phyloP scores from a whole-genome alignment of 2,113 vertebrate species.

The Sebastes schlegelii region DNA sequence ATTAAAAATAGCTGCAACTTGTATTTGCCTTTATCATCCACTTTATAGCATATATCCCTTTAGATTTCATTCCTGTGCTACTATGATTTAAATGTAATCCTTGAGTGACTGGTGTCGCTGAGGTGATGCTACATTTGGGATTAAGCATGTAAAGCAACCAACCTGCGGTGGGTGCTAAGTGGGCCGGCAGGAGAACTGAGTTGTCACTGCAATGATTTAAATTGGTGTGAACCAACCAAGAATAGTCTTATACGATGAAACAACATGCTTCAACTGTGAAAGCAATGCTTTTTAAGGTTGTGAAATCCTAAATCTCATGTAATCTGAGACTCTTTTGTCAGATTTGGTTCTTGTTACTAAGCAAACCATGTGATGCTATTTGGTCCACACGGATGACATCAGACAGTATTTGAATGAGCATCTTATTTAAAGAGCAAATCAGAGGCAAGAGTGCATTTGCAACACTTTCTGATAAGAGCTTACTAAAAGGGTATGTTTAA shows the following conservation, averaged over 20 bases:
- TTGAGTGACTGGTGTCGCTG: background rate
- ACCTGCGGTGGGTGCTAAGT: background rate
- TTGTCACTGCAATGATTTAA: background rate
- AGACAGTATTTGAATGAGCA: conserved; percentile 4
- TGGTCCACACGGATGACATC: background rate
- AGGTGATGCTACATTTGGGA: background rate
- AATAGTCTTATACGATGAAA: background rate
- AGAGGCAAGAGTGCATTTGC: background rate
- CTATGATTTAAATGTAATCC: background rate
- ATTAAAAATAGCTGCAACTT: conserved; percentile 11
- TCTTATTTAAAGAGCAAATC: conserved; percentile 2
- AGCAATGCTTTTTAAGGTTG: background rate
- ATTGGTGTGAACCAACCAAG: background rate
- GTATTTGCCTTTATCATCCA: conserved; percentile 13
- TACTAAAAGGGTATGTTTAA: background rate
- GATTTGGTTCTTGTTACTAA: conserved; percentile 7
- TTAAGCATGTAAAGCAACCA: background rate
- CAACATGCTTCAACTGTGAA: background rate
- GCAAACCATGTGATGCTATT: background rate
- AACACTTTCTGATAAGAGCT: conserved; percentile 9
- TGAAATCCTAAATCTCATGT: background rate
- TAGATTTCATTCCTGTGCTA: background rate
- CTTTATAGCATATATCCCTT: background rate
- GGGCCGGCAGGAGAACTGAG: background rate
- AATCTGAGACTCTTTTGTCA: background rate